These are phyloP conservation scores for Periplaneta americana DNA, from an alignment of 1,140 invertebrate genomes.

Conservation along the genomic window DNA sequence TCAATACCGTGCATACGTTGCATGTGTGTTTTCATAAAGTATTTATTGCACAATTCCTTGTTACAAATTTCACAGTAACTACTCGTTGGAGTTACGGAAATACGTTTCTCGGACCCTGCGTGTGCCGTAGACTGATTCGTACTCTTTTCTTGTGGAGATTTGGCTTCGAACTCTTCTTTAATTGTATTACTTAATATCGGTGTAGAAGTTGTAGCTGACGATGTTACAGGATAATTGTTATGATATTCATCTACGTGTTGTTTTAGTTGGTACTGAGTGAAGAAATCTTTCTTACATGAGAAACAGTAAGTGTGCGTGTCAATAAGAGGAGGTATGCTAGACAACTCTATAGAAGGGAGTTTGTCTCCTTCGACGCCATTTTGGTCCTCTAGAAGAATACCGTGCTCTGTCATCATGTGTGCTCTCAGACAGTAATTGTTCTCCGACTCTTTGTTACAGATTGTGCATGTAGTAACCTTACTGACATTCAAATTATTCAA, in stretches of 20 bases:
- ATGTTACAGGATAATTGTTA: neutral
- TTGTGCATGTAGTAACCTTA: constrained; percentile 43
- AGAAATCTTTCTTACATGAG: constrained; percentile 55
- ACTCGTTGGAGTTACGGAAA: constrained; percentile 57
- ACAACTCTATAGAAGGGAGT: neutral
- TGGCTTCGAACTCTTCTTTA: neutral
- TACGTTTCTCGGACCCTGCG: constrained; percentile 6
- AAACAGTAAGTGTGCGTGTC: constrained; percentile 24
- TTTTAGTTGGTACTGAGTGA: constrained; percentile 50
- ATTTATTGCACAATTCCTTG: constrained; percentile 99
- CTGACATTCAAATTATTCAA: constrained; percentile 67
- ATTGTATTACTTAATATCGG: neutral
- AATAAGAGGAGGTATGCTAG: neutral
- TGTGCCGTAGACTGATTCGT: neutral
- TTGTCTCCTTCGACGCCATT: constrained; percentile 27
- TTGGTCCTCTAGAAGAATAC: constrained; percentile 38
- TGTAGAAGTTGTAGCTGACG: neutral
- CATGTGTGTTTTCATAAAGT: constrained; percentile 99
- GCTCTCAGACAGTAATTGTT: constrained; percentile 49
- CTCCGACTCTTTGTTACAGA: constrained; percentile 53
- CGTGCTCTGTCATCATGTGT: constrained; percentile 55
- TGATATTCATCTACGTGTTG: constrained; percentile 49
- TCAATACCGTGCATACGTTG: constrained; percentile 98
- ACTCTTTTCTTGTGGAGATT: neutral
- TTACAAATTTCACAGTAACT: constrained; percentile 99